Percentiles rank a stretch among this genome's conserved stretches.
Evolutionary conservation across 2,888 invertebrate species (phyloP).

Genomic region (Stegana nigrithorax): DNA sequence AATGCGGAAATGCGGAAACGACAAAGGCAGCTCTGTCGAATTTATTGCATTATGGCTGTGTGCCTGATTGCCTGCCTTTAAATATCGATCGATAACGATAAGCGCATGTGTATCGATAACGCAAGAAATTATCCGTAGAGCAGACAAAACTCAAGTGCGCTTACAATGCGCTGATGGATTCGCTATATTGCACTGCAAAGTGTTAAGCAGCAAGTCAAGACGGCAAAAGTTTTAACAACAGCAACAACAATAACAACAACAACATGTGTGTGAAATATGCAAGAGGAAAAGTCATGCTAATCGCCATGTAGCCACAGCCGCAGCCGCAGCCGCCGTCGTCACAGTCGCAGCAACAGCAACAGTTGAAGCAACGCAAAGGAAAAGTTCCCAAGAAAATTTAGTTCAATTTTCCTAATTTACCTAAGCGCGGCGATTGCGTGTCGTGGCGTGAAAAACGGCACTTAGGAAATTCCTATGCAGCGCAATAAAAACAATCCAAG

Average conservation of each 20-base stretch:
- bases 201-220: too few species aligned
- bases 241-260: slow-evolving; percentile 1
- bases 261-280: slow-evolving; percentile 1
- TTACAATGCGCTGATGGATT: too few species aligned
- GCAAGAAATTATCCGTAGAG: too few species aligned
- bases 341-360: slow-evolving; percentile 20
- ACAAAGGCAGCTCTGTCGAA: too few species aligned
- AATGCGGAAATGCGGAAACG: slow-evolving; percentile 18
- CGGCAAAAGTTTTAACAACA: background rate
- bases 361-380: slow-evolving; percentile 34
- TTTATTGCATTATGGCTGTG: too few species aligned
- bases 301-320: background rate
- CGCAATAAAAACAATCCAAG: slow-evolving; percentile 20
- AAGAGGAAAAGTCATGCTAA: background rate
- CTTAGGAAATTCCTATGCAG: slow-evolving; percentile 46
- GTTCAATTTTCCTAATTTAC: slow-evolving; percentile 60
- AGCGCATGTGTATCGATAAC: slow-evolving; percentile 22
- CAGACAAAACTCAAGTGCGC: too few species aligned
- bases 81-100: slow-evolving; percentile 33
- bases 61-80: too few species aligned
- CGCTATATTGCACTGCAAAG: too few species aligned
- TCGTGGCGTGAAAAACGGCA: slow-evolving; percentile 62
- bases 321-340: too few species aligned
- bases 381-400: slow-evolving; percentile 58
- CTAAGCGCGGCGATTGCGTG: slow-evolving; percentile 59